Percentiles rank a stretch among this genome's conserved stretches.
Conservation (phyloP, 2,888 invertebrate genomes). For the Autographa pulchrina region DNA sequence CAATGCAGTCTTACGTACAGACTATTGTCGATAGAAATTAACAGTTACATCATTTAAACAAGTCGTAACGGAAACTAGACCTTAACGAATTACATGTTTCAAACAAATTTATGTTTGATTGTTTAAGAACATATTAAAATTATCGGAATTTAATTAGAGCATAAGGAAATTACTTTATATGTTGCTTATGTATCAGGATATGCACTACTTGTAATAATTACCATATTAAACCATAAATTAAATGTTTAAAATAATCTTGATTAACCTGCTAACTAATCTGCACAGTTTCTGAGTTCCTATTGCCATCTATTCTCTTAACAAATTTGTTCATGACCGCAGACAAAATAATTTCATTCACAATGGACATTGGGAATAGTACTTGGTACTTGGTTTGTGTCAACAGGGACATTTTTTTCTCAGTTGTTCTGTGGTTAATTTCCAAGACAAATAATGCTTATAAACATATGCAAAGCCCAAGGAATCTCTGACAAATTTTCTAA, state of each 20-base stretch:
- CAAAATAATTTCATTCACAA: background rate
- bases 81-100: background rate
- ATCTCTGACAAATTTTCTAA: too few species aligned
- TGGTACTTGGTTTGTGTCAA: too few species aligned
- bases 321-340: background rate
- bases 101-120: background rate
- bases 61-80: background rate
- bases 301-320: background rate
- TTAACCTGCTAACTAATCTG: too few species aligned
- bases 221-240: background rate
- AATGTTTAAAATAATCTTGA: background rate
- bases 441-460: too few species aligned
- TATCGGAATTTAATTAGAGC: conserved; percentile 1
- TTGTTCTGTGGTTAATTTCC: too few species aligned
- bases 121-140: background rate
- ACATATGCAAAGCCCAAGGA: too few species aligned
- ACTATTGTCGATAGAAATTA: conserved; percentile 28
- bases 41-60: background rate
- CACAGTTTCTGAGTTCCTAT: background rate
- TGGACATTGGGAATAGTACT: too few species aligned
- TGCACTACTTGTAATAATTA: conserved; percentile 4
- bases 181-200: background rate
- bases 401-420: too few species aligned
- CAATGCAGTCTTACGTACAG: conserved; percentile 1
- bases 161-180: background rate